These are phyloP conservation scores for Lampris incognitus DNA, from an alignment of 2,113 vertebrate species.

Conservation along the genomic window DNA sequence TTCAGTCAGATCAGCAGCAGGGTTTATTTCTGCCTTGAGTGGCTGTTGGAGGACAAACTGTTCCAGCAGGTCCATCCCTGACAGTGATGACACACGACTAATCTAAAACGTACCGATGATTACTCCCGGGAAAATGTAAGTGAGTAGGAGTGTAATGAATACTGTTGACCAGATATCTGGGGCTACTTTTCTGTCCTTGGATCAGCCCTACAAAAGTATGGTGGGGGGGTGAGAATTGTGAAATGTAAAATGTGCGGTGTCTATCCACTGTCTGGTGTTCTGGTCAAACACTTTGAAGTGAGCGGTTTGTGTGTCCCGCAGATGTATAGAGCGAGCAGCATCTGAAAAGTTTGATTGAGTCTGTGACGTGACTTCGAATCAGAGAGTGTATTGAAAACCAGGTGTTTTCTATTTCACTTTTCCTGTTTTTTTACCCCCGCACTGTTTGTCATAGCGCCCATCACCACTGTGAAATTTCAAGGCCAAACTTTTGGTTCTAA, in stretches of 20 bases:
- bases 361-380: constrained; percentile 65
- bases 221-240: not conserved
- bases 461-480: constrained; percentile 17
- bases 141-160: not conserved
- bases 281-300: not conserved
- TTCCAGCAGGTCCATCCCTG: constrained; percentile 6
- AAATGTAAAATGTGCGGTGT: not conserved
- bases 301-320: not conserved
- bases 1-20: not conserved
- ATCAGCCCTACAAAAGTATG: not conserved
- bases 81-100: not conserved
- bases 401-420: constrained; percentile 68
- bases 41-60: constrained; percentile 7
- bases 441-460: constrained; percentile 22
- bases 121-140: not conserved
- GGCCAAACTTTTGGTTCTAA: constrained; percentile 20
- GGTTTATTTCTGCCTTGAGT: constrained; percentile 7
- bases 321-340: constrained; percentile 1
- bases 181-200: not conserved
- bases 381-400: constrained; percentile 48
- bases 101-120: not conserved
- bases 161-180: constrained; percentile 7
- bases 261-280: not conserved
- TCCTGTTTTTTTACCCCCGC: constrained; percentile 41
- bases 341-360: constrained; percentile 21